Evolutionary conservation across 2,797 vertebrate genomes (phyloP).

Genomic region (Sphenopsis melanotis): DNA sequence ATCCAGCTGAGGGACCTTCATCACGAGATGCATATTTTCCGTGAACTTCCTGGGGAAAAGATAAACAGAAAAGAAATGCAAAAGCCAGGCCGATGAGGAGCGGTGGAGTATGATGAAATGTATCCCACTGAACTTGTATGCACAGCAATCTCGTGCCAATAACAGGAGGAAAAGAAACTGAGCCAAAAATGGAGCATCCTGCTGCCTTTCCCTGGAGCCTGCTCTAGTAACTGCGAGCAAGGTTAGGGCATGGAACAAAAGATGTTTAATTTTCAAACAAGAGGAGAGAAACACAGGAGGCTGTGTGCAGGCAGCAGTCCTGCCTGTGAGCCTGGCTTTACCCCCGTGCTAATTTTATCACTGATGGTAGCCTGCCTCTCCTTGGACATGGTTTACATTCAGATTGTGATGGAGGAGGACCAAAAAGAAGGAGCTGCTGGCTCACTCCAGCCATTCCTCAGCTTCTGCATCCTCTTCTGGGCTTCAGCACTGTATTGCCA

Average conservation of each 20-base stretch:
- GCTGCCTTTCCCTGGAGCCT: constrained; percentile 52
- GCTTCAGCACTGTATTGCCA: not conserved
- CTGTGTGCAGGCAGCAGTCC: not conserved
- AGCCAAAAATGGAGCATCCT: constrained; percentile 56
- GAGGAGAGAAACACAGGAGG: not conserved
- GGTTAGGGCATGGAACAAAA: constrained; percentile 37
- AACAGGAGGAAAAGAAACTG: constrained; percentile 50
- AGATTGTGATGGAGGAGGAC: not conserved
- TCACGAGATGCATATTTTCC: constrained; percentile 71
- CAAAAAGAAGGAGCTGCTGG: not conserved
- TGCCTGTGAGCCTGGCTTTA: not conserved
- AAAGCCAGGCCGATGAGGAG: constrained; percentile 52
- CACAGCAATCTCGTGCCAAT: constrained; percentile 39
- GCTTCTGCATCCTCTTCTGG: not conserved
- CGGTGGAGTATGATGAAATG: constrained; percentile 51
- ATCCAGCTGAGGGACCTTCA: constrained; percentile 62
- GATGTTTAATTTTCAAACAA: constrained; percentile 45
- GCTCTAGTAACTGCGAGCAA: not conserved
- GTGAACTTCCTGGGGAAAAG: constrained; percentile 73
- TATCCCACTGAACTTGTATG: constrained; percentile 63
- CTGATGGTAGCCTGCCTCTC: constrained; percentile 23
- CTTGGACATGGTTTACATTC: constrained; percentile 19
- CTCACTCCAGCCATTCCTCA: not conserved
- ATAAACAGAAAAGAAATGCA: constrained; percentile 69
- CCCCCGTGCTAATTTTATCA: not conserved